Evolutionary conservation across 2,797 vertebrate species (phyloP), one percentile per base, ranked within the genome.

Genomic region (Gymnodraco acuticeps): DNA sequence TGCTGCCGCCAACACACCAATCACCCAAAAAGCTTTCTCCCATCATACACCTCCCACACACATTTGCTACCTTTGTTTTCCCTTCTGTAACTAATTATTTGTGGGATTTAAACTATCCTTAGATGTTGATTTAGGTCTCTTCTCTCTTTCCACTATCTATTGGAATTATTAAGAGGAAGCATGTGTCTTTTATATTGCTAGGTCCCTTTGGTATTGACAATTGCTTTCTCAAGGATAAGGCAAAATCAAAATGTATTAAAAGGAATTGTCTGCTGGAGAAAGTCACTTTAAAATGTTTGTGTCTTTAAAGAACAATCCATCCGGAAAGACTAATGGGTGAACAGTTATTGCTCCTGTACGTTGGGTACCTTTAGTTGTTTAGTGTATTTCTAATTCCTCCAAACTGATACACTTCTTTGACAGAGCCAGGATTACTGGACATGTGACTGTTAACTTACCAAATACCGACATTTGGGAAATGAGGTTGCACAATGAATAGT

Each of bases 61-160:
- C 14, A 72, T 85, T 88, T 83, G 70, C 83, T 80, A 80, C 71
- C 70, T 81, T 88, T 80, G 56, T 87, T 86, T 81, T 74, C 45
- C 73, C 54, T 64, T 74, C 70, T 87, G 73, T 16, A 53, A 76
- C 58, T 62, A 67, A 78, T 86, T 81, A 81, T 81, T 82, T 27
- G 48, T 60, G 27, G 55, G 23, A 53, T 83, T 69, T 42, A 62
- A 45, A 71, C 51, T 56, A 23, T 79, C 69, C 70, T 70, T 55
- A 41, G 27, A 53, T 78, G 31, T 50, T 82, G 61, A 78, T 82
- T 78, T 51, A 47, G 33, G 20, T 20, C 23, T 12, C 13, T 12
- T 38, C 51, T 31, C 55, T 53, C 63, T 81, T 59, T 46, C 17
- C 20, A 15, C 77, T 50, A 62, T 73, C 10, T 47, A 33, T 20